A percentile compares a stretch with the other conserved stretches of the same genome.
These are phyloP conservation scores for Formica selysi DNA, from an alignment of 1,140 invertebrate species.

Conservation along the genomic window DNA sequence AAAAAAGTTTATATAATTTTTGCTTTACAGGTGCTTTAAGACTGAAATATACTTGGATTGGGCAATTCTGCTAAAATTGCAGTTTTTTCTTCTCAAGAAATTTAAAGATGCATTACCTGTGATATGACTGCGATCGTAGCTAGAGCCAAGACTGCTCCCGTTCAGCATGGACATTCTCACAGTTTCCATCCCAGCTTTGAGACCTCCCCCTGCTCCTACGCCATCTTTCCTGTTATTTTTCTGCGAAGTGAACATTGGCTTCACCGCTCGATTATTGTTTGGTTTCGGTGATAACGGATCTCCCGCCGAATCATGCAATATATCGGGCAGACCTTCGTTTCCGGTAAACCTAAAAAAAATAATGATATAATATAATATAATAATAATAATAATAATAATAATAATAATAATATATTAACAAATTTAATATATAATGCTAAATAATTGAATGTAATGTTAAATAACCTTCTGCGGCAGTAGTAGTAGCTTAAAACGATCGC, in stretches of 20 bases:
- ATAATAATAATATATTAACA: too few relatives aligned
- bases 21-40: not conserved
- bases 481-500: conserved; percentile 84
- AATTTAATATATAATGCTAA: not conserved
- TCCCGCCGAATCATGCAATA: conserved; percentile 87
- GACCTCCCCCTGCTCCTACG: conserved; percentile 83
- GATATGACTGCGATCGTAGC: conserved; percentile 93
- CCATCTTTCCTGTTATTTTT: conserved; percentile 86
- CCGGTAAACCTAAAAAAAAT: conserved; percentile 79
- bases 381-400: too few relatives aligned
- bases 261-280: conserved; percentile 76
- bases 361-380: too few relatives aligned
- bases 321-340: conserved; percentile 86
- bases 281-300: conserved; percentile 88
- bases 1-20: not conserved
- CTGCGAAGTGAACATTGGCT: conserved; percentile 79
- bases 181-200: conserved; percentile 86
- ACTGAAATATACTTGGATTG: not conserved
- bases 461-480: conserved; percentile 63
- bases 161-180: conserved; percentile 90
- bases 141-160: conserved; percentile 88
- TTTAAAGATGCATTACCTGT: conserved; percentile 84
- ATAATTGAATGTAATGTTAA: not conserved
- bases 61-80: not conserved
- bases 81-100: not conserved